phyloP scores from a whole-genome alignment of 2,113 vertebrate species.

The Zapus hudsonius region DNA sequence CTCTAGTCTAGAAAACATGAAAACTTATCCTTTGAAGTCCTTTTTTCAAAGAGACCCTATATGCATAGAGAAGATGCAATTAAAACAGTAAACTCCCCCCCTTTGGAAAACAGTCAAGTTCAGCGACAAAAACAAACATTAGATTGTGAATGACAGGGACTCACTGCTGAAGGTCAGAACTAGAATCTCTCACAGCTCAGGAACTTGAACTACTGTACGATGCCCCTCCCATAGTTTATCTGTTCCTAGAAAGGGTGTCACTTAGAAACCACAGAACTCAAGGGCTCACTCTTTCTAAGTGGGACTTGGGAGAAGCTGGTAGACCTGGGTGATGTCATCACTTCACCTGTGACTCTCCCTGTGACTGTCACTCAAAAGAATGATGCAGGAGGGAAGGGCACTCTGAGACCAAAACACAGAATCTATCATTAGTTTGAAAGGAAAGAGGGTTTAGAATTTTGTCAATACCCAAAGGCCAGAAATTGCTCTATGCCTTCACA shows the following conservation, averaged over 20 bases:
- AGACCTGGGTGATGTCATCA: rapidly evolving
- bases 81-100: not conserved
- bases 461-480: not conserved
- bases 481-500: not conserved
- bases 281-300: not conserved
- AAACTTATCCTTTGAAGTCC: not conserved
- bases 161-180: not conserved
- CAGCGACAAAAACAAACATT: not conserved
- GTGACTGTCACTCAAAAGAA: not conserved
- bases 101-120: not conserved
- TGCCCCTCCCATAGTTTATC: rapidly evolving
- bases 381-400: too few species aligned
- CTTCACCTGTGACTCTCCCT: conserved; percentile 14
- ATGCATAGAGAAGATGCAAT: not conserved
- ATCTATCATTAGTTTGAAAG: not conserved
- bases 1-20: not conserved
- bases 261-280: not conserved
- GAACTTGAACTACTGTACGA: rapidly evolving
- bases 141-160: not conserved
- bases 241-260: conserved; percentile 9
- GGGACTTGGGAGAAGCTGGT: not conserved
- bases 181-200: not conserved
- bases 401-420: not conserved
- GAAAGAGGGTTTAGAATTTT: not conserved
- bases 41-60: not conserved